Base-by-base conservation (phyloP, 2,888 invertebrate genomes). In the Hecatera dysodea region DNA sequence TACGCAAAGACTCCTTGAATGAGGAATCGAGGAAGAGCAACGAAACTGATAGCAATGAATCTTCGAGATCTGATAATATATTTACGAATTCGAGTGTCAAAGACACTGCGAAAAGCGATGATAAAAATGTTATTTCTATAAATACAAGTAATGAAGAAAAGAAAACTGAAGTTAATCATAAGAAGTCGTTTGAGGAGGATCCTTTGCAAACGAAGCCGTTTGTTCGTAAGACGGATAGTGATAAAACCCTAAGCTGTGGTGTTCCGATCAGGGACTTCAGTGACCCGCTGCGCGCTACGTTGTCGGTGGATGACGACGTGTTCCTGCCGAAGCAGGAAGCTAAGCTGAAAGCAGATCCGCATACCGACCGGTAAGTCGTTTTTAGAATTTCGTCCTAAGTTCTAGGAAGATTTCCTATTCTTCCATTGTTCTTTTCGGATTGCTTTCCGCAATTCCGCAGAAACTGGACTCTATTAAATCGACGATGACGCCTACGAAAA, bases 251-350 rank as follows among this genome's bases (percentile, higher is more conserved):
- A 2, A 95, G 95, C 73, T 95, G 94, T 72, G 95, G 96, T 2
- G 95, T 96, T 0, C 95, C 97, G 0, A 97, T 98, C 6, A 96
- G 97, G 62, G 98, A 98, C 91, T 97, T 97, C 82, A 98, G 98
- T 74, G 99, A 99, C 95, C 99, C 99, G 0, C 93, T 99, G 59
- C 97, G 96, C 0, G 93, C 97, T 0, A 93, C 94, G 92, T 93
- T 91, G 77, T 94, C 87, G 17, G 93, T 90, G 42, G 95, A 95
- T 9, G 96, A 96, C 65, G 96, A 96, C 1, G 96, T 96, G 19
- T 95, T 96, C 55, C 78, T 96, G 33, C 94, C 96, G 0, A 94
- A 94, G 36, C 94, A 94, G 64, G 94, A 94, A 61, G 91, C 91
- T 0, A 88, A 88, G 55, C 77, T 96, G 62, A 91, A 93, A 67